These are phyloP conservation scores for Cylas formicarius DNA, from an alignment of 1,140 invertebrate genomes.

Conservation along the genomic window DNA sequence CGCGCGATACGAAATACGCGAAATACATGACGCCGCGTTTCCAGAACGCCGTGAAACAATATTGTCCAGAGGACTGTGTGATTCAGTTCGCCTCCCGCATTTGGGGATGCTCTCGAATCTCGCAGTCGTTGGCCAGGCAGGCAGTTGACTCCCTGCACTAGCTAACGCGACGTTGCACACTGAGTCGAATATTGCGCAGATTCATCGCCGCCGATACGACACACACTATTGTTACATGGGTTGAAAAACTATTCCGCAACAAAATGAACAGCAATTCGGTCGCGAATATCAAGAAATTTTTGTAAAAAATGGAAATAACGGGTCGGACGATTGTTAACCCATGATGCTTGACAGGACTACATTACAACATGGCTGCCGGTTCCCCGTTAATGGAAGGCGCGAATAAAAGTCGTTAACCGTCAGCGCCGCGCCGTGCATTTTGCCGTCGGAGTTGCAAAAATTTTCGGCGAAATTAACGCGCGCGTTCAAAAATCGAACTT, in stretches of 20 bases:
- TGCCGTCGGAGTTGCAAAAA: too few species aligned
- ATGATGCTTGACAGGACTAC: constrained; percentile 41
- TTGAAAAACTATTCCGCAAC: too few species aligned
- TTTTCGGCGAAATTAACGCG: too few species aligned
- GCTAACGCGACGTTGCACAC: constrained; percentile 34
- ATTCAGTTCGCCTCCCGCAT: constrained; percentile 36
- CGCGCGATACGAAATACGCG: too few species aligned
- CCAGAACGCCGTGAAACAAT: constrained; percentile 1
- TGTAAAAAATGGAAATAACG: too few species aligned
- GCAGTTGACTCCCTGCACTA: constrained; percentile 42
- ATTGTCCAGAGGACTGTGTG: constrained; percentile 8
- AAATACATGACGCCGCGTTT: too few species aligned
- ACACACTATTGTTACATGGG: constrained; percentile 17
- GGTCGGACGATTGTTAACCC: constrained; percentile 41
- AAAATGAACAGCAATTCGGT: too few species aligned
- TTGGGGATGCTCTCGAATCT: constrained; percentile 35
- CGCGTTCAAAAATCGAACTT: too few species aligned
- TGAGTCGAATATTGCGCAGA: constrained; percentile 39
- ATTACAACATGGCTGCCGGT: constrained; percentile 43
- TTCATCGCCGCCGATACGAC: constrained; percentile 33
- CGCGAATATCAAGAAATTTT: too few species aligned
- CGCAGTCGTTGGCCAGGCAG: constrained; percentile 32
- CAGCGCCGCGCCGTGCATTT: too few species aligned
- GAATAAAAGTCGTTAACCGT: constrained; percentile 31
- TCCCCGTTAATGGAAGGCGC: constrained; percentile 37